phyloP scores from a whole-genome alignment of 2,888 invertebrate species.

The Torymus aiolomorphi region DNA sequence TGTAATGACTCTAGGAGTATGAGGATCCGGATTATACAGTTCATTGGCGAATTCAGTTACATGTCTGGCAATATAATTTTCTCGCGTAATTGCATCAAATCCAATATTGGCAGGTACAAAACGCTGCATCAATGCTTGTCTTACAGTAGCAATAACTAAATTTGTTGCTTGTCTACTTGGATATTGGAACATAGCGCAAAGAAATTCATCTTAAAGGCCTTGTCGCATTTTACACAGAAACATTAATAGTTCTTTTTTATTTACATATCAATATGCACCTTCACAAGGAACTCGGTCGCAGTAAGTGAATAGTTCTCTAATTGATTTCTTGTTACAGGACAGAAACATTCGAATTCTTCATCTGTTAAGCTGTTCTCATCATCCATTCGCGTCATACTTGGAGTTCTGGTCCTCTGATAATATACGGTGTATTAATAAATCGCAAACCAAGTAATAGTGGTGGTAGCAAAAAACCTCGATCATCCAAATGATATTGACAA shows the following conservation, averaged over 20 bases:
- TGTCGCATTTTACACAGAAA: conserved; percentile 1
- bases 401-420: not conserved
- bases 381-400: not conserved
- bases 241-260: not conserved
- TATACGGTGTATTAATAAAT: conserved; percentile 43
- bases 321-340: not conserved
- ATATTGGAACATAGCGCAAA: conserved; percentile 30
- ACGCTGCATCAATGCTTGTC: conserved; percentile 47
- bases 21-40: conserved; percentile 40
- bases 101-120: conserved; percentile 56
- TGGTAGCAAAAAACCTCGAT: conserved; percentile 37
- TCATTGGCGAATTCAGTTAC: conserved; percentile 42
- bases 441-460: conserved; percentile 47
- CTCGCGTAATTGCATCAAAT: conserved; percentile 51
- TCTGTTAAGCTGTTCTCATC: not conserved
- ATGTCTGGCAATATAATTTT: conserved; percentile 46
- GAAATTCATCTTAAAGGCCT: not conserved
- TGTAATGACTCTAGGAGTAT: not conserved
- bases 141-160: conserved; percentile 27
- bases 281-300: not conserved
- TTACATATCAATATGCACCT: not conserved
- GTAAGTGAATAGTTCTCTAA: not conserved
- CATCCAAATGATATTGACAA: conserved; percentile 54
- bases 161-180: conserved; percentile 40
- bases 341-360: not conserved